Conservation (phyloP, 2,888 invertebrate genomes). For the Melanargia galathea region DNA sequence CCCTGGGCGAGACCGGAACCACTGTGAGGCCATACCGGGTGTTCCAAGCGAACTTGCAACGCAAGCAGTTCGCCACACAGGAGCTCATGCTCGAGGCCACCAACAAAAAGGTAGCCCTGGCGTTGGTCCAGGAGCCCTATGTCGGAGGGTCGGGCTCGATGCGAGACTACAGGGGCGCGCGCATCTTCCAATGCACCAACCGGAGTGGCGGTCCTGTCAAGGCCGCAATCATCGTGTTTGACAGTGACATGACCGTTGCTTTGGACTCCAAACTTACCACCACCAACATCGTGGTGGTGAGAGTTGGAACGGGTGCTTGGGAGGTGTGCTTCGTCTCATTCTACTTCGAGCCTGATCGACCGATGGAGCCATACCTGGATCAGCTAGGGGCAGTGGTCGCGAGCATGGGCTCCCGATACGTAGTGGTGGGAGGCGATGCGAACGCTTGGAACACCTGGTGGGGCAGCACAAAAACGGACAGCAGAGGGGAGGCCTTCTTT, state of each 20-base stretch:
- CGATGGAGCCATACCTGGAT: conserved; percentile 20
- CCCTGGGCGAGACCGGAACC: not conserved
- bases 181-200: conserved; percentile 23
- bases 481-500: no score
- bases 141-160: not conserved
- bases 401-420: not conserved
- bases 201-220: conserved; percentile 25
- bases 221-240: conserved; percentile 33
- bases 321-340: conserved; percentile 26
- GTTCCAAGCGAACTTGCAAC: not conserved
- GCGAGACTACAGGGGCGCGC: conserved; percentile 1
- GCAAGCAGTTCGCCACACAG: not conserved
- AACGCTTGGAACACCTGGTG: conserved; percentile 38
- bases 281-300: conserved; percentile 8
- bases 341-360: no score
- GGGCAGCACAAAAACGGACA: conserved; percentile 30
- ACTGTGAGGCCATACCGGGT: not conserved
- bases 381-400: conserved; percentile 12
- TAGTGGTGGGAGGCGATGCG: conserved; percentile 30
- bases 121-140: no score
- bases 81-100: no score
- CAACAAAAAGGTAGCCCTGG: no score
- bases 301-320: conserved; percentile 14
- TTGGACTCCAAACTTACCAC: conserved; percentile 28
- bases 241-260: conserved; percentile 20